Conservation (phyloP, 2,888 invertebrate species). For the Philaethria dido region DNA sequence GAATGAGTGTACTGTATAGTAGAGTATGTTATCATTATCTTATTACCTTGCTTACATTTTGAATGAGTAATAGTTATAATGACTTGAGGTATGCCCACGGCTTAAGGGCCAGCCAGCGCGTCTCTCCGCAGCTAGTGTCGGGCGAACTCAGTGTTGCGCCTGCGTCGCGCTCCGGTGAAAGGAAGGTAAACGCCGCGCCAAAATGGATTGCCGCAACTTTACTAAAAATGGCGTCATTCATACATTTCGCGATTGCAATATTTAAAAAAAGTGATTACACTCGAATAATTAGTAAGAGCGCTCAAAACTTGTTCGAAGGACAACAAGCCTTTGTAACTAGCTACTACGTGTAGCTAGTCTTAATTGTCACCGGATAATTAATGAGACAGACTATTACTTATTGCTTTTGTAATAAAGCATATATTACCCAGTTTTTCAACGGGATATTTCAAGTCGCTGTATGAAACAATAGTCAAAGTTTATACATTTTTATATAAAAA, state of each 20-base stretch:
- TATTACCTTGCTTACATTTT: conserved; percentile 11
- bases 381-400: conserved; percentile 19
- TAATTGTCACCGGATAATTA: conserved; percentile 30
- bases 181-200: conserved; percentile 76
- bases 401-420: conserved; percentile 17
- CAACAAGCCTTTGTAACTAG: conserved; percentile 46
- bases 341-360: conserved; percentile 21
- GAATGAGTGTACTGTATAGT: neutral
- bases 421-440: conserved; percentile 21
- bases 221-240: conserved; percentile 81
- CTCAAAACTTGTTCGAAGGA: conserved; percentile 52
- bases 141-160: conserved; percentile 48
- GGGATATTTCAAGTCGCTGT: conserved; percentile 3
- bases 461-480: conserved; percentile 17
- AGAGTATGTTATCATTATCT: conserved; percentile 5
- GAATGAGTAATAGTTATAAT: conserved; percentile 47
- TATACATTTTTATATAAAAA: conserved; percentile 25
- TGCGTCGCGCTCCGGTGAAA: conserved; percentile 67
- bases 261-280: conserved; percentile 60
- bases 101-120: conserved; percentile 66
- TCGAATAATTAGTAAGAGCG: conserved; percentile 48
- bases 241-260: conserved; percentile 74
- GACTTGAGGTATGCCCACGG: conserved; percentile 50
- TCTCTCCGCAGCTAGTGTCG: conserved; percentile 53
- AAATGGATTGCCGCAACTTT: conserved; percentile 77